phyloP scores from a whole-genome alignment of 2,888 invertebrate species.

The Mimachlamys varia region DNA sequence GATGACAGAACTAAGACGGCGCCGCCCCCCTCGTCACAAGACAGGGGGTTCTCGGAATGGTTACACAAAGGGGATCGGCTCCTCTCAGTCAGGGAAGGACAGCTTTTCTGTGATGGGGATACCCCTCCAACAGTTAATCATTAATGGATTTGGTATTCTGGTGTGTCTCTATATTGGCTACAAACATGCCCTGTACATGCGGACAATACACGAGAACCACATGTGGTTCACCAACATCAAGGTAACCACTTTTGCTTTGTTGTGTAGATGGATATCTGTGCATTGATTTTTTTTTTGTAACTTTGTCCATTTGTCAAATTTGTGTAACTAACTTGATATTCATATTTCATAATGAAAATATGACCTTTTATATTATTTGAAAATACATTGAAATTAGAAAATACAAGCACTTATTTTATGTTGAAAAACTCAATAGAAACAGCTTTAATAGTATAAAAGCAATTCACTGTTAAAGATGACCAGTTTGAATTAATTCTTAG shows the following conservation, averaged over 20 bases:
- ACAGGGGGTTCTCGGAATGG: conserved; percentile 60
- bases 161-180: conserved; percentile 66
- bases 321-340: too few relatives aligned
- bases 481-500: too few relatives aligned
- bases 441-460: too few relatives aligned
- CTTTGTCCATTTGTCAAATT: not conserved
- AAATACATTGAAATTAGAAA: too few relatives aligned
- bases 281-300: not conserved
- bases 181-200: conserved; percentile 72
- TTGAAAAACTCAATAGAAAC: too few relatives aligned
- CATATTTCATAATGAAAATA: too few relatives aligned
- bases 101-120: conserved; percentile 58
- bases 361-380: too few relatives aligned
- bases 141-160: conserved; percentile 57
- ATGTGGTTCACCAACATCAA: conserved; percentile 82
- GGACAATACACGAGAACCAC: conserved; percentile 81
- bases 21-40: conserved; percentile 60
- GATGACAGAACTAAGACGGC: conserved; percentile 63
- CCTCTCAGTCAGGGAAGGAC: conserved; percentile 51
- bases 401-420: too few relatives aligned
- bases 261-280: too few relatives aligned
- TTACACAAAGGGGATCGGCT: conserved; percentile 51
- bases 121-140: conserved; percentile 60
- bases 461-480: too few relatives aligned
- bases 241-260: conserved; percentile 64